Conservation (phyloP, 2,797 vertebrate genomes). For the Schizothorax lantsangensis region DNA sequence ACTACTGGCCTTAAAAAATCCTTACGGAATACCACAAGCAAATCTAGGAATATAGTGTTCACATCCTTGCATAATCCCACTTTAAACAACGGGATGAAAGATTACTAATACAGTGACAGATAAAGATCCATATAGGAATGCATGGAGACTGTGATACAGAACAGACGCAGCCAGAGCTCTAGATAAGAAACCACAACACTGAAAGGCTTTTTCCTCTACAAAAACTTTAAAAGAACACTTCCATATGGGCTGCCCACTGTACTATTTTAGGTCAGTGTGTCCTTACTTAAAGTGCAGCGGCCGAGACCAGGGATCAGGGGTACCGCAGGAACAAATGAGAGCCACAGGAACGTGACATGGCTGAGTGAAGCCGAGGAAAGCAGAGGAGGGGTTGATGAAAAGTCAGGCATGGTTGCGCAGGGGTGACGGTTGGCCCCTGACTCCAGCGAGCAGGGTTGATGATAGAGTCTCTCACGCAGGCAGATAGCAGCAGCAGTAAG, state of each 20-base stretch:
- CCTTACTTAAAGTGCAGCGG: not conserved
- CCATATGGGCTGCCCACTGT: not conserved
- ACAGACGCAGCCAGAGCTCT: conserved; percentile 3
- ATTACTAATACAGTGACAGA: conserved; percentile 3
- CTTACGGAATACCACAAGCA: not conserved
- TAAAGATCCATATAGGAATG: not conserved
- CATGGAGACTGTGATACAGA: conserved; percentile 19
- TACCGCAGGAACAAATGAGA: conserved; percentile 8
- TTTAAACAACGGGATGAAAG: conserved; percentile 32
- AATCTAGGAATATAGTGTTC: not conserved
- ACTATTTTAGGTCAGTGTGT: conserved; percentile 18
- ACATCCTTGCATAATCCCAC: not conserved
- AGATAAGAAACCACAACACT: conserved; percentile 28
- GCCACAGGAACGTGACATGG: conserved; percentile 43
- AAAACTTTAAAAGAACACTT: conserved; percentile 12
- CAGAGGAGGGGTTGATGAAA: conserved; percentile 29
- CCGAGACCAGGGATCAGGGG: conserved; percentile 22
- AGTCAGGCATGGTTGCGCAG: conserved; percentile 11
- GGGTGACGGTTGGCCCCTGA: conserved; percentile 26
- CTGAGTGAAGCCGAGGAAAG: conserved; percentile 26
- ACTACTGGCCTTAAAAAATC: not conserved
- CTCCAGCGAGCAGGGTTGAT: conserved; percentile 23
- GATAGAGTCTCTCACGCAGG: conserved; percentile 36
- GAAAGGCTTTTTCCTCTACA: conserved; percentile 1
- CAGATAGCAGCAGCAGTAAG: conserved; percentile 13